Base-by-base conservation (phyloP, 2,113 vertebrate genomes). In the Barnardius zonarius region DNA sequence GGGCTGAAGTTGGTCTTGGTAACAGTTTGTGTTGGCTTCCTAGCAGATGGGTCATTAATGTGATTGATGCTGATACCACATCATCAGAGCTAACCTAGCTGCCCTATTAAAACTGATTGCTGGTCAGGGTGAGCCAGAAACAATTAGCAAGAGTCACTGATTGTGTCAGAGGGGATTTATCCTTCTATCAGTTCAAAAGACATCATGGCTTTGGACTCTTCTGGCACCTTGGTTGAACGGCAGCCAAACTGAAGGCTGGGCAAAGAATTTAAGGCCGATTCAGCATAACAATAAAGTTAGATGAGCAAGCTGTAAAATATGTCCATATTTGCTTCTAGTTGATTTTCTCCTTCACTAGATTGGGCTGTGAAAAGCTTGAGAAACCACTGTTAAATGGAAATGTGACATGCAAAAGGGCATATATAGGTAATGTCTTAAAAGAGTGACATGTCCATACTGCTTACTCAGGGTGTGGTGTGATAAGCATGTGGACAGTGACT, bases 1-100 rank as follows among this genome's bases (percentile, higher is more conserved):
- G 52, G 66, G 66, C 22, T 85, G 74, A 62, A 78, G 77, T 0
- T 46, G 66, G 23, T 83, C 28, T 72, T 31, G 48, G 35, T 68
- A 79, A 82, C 18, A 10, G 33, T 48, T 91, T 87, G 43, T 69
- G 3, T 83, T 70, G 59, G 46, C 68, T 87, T 81, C 83, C 83
- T 55, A 84, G 48, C 94, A 95, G 84, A 91, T 92, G 93, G 91
- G 70, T 82, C 81, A 82, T 96, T 92, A 89, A 84, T 85, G 35
- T 89, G 96, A 97, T 91, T 89, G 93, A 93, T 95, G 87, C 9
- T 52, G 86, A 89, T 79, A 27, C 82, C 62, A 64, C 77, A 89
- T 82, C 87, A 62, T 91, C 81, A 89, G 62, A 89, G 62, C 30
- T 72, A 69, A 92, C 90, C 91, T 89, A 91, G 74, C 46, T 14